phyloP scores from a whole-genome alignment of 2,797 vertebrate species.

The Trematomus bernacchii region DNA sequence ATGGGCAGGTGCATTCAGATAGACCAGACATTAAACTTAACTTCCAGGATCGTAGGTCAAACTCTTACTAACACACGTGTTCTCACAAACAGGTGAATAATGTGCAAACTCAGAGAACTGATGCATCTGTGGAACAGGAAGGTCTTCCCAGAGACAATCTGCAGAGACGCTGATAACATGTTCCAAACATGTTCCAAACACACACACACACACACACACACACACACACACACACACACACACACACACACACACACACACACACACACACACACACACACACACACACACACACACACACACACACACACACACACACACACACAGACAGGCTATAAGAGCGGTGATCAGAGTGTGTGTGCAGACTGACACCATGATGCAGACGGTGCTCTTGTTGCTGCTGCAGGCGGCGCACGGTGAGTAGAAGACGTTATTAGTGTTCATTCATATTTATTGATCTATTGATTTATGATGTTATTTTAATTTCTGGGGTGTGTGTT shows the following conservation, averaged over 20 bases:
- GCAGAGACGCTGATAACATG: conserved; percentile 60
- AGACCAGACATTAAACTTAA: no score
- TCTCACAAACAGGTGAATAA: no score
- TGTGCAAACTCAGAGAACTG: not conserved
- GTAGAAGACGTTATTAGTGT: conserved; percentile 7
- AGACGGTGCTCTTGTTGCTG: conserved; percentile 62
- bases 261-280: no score
- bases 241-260: no score
- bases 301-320: not conserved
- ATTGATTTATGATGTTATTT: no score
- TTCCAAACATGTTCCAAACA: not conserved
- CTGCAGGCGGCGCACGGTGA: conserved; percentile 70
- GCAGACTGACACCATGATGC: conserved; percentile 59
- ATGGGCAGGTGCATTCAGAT: no score
- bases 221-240: no score
- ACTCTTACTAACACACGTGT: no score
- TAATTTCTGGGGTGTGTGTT: not conserved
- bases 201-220: no score
- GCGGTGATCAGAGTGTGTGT: not conserved
- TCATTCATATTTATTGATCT: no score
- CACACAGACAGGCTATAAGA: conserved; percentile 55
- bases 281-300: no score
- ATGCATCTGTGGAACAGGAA: conserved; percentile 66
- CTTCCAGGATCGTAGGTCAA: no score
- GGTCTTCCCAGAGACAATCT: conserved; percentile 73